These are phyloP conservation scores for Ptychoptera contaminata DNA, from an alignment of 2,888 invertebrate genomes.

Conservation along the genomic window DNA sequence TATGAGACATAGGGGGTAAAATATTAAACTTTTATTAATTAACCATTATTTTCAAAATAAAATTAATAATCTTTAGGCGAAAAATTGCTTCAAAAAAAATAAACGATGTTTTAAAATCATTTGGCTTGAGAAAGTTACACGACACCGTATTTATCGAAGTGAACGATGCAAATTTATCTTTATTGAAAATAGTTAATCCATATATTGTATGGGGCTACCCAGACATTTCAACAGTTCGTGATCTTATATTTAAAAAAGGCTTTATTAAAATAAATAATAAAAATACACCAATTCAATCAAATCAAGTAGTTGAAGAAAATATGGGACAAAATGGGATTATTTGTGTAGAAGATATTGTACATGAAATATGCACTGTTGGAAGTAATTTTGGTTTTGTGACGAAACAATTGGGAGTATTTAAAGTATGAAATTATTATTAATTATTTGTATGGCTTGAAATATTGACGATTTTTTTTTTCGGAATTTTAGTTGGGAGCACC, in stretches of 20 bases:
- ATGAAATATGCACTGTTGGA: conserved; percentile 29
- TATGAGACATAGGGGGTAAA: conserved; percentile 25
- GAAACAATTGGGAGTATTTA: conserved; percentile 4
- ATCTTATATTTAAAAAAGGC: conserved; percentile 28
- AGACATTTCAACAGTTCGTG: conserved; percentile 23
- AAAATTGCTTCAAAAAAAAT: conserved; percentile 27
- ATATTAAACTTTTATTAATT: not conserved
- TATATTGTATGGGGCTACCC: conserved; percentile 28
- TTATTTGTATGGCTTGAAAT: too few relatives aligned
- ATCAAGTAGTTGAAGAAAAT: conserved; percentile 27
- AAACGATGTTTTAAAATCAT: conserved; percentile 19
- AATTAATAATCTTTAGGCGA: conserved; percentile 15
- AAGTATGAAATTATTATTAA: too few relatives aligned
- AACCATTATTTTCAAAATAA: not conserved
- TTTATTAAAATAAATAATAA: conserved; percentile 24
- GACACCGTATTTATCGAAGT: conserved; percentile 26
- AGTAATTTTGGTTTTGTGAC: conserved; percentile 24
- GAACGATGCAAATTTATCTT: conserved; percentile 23
- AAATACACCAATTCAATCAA: conserved; percentile 28
- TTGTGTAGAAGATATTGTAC: conserved; percentile 30
- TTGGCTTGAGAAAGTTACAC: conserved; percentile 20
- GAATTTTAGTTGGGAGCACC: conserved; percentile 20
- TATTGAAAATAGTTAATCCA: conserved; percentile 27
- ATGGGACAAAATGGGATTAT: conserved; percentile 28
- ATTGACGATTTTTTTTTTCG: not conserved